Base-by-base conservation (phyloP, 2,888 invertebrate species). In the Myathropa florea region DNA sequence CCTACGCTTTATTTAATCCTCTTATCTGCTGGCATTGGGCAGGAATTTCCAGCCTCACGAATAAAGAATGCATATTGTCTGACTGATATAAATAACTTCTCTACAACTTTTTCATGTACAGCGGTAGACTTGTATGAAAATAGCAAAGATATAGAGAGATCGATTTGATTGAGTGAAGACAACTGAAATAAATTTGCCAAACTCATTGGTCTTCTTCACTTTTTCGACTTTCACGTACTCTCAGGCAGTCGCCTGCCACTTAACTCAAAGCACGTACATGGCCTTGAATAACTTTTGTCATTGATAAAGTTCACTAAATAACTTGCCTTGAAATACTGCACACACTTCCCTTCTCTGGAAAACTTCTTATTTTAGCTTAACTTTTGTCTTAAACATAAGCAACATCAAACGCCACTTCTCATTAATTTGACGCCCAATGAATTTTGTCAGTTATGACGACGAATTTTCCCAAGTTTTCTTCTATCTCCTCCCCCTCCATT, bases 361-460 rank as follows among this genome's bases (percentile, higher is more conserved):
- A 46, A 46, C 46, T 46, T 46, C 46, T 46, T 6, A 46, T 7
- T 18, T 18, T 7, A 7, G n/a, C 46, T 18, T 18, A 57, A 57
- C 24, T 24, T 57, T 26, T 14, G 12, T 10, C 21, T 23, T 55
- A 7, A 3, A 18, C 24, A 10, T 4, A 57, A 24, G 24, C 24
- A 24, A 24, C 24, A 23, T 57, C 14, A 14, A 57, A 57, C 24
- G 57, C 24, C 24, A n/a, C 57, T 24, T 14, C 57, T 61, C 18
- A 67, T 76, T 60, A 68, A 60, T 46, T 46, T 77, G 55, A 68
- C 26, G 36, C 21, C 55, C 26, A 53, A 68, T 53, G 46, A 61
- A 68, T 53, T 68, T 77, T 55, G 55, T 26, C 77, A 77, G 53
- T 68, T 68, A 68, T 63, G 68, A 68, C 18, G 68, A 18, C 33